These are phyloP conservation scores for Maniola hyperantus DNA, from an alignment of 2,888 invertebrate genomes.

Conservation along the genomic window DNA sequence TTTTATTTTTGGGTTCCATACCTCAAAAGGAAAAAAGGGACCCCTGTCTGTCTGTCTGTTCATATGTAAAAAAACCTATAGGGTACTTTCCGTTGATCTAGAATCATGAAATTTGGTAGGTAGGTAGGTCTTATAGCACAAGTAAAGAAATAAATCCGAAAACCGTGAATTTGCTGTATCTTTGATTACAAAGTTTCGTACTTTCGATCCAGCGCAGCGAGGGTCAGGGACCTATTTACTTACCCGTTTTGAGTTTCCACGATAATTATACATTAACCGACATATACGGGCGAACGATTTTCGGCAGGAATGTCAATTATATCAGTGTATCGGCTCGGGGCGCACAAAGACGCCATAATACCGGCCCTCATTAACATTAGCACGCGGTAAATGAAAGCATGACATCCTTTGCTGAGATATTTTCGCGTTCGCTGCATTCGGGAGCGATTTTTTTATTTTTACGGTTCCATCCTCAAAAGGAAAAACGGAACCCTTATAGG, in stretches of 20 bases:
- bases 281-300: slow-evolving; percentile 23
- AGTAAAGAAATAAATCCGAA: too few relatives aligned
- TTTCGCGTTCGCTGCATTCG: slow-evolving; percentile 36
- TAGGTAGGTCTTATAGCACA: too few relatives aligned
- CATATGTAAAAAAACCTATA: too few relatives aligned
- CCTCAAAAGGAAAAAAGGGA: too few relatives aligned
- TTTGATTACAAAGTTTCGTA: not conserved
- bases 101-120: too few relatives aligned
- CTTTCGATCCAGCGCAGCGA: not conserved
- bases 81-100: too few relatives aligned
- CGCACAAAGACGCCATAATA: slow-evolving; percentile 35
- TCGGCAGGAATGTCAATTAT: slow-evolving; percentile 38
- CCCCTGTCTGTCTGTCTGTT: too few relatives aligned
- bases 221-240: slow-evolving; percentile 15
- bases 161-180: too few relatives aligned
- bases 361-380: slow-evolving; percentile 59
- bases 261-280: slow-evolving; percentile 18
- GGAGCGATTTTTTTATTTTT: slow-evolving; percentile 29
- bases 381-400: slow-evolving; percentile 49
- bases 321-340: slow-evolving; percentile 18
- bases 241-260: not conserved
- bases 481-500: too few relatives aligned
- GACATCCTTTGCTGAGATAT: slow-evolving; percentile 39
- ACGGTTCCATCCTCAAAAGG: too few relatives aligned
- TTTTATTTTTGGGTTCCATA: too few relatives aligned